phyloP scores from a whole-genome alignment of 2,113 vertebrate species.

The Bambusicola thoracicus region DNA sequence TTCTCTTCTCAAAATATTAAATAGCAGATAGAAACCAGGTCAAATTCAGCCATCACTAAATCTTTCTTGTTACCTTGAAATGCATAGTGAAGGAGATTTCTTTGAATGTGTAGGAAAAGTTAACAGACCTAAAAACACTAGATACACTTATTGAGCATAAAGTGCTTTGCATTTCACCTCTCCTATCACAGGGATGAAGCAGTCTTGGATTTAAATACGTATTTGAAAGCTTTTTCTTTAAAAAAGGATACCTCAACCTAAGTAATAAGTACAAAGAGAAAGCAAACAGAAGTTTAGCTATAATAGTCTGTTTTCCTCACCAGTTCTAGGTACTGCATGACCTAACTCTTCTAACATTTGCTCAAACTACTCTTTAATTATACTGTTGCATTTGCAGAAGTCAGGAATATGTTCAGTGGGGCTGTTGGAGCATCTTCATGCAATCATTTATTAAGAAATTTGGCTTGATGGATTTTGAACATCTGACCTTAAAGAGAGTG shows the following conservation, averaged over 20 bases:
- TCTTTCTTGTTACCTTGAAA: not conserved
- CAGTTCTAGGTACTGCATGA: not conserved
- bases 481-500: not conserved
- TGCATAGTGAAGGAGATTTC: not conserved
- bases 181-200: not conserved
- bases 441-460: not conserved
- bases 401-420: not conserved
- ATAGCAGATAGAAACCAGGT: not conserved
- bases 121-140: not conserved
- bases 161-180: not conserved
- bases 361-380: not conserved
- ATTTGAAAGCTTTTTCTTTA: not conserved
- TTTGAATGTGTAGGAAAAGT: not conserved
- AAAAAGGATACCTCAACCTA: not conserved
- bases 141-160: not conserved
- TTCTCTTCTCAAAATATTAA: not conserved
- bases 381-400: not conserved
- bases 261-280: not conserved
- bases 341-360: not conserved
- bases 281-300: not conserved
- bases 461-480: not conserved
- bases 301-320: not conserved
- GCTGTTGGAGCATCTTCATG: not conserved
- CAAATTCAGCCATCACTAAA: not conserved
- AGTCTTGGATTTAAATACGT: not conserved